Evolutionary conservation across 2,888 invertebrate species (phyloP).

Genomic region (Hololepta plana): DNA sequence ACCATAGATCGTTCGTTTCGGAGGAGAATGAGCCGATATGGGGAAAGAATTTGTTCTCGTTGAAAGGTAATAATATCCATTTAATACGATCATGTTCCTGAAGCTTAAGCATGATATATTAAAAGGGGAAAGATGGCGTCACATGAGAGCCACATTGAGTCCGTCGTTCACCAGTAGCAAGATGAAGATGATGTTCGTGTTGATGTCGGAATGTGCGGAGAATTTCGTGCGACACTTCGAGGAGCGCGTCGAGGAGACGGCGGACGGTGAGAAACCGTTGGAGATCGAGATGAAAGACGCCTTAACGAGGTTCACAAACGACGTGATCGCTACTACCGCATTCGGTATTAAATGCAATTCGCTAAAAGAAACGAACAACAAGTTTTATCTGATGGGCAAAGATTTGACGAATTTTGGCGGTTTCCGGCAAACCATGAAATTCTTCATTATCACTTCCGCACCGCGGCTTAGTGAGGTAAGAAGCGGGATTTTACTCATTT

Average conservation of each 20-base stretch:
- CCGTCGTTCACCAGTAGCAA: conserved; percentile 19
- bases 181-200: conserved; percentile 16
- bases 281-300: conserved; percentile 26
- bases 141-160: conserved; percentile 17
- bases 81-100: too few relatives aligned
- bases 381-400: conserved; percentile 32
- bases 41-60: conserved; percentile 12
- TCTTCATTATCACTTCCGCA: conserved; percentile 2
- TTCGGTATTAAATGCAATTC: conserved; percentile 34
- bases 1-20: conserved; percentile 16
- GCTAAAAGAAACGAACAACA: conserved; percentile 27
- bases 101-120: too few relatives aligned
- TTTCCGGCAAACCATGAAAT: conserved; percentile 4
- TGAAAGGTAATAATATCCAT: conserved; percentile 9
- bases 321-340: conserved; percentile 31
- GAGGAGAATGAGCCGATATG: conserved; percentile 14
- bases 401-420: conserved; percentile 22
- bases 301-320: conserved; percentile 27
- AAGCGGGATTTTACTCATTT: too few relatives aligned
- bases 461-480: conserved; percentile 7
- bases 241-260: conserved; percentile 5
- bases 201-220: conserved; percentile 15
- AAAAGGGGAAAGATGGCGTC: conserved; percentile 16
- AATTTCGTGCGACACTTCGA: conserved; percentile 11
- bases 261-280: conserved; percentile 3